A percentile compares a stretch with the other conserved stretches of the same genome.
phyloP scores from a whole-genome alignment of 2,888 invertebrate genomes.

The Chalcis sispes region DNA sequence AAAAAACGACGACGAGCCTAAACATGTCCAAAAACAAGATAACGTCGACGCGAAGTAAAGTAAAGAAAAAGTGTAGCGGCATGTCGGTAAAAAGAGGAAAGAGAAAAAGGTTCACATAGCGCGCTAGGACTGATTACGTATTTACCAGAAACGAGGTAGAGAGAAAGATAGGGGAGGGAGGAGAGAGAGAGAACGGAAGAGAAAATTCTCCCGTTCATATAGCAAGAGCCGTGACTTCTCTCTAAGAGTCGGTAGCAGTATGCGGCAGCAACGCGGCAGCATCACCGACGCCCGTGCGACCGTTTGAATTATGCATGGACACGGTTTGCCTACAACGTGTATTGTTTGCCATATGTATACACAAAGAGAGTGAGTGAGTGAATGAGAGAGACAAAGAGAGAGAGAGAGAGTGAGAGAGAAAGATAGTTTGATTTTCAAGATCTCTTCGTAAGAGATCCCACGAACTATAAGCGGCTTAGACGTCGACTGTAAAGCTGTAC shows the following conservation, averaged over 20 bases:
- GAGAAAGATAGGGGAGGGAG: not conserved
- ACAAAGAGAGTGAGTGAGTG: constrained; percentile 15
- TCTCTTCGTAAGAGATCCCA: constrained; percentile 51
- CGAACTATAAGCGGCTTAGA: constrained; percentile 9
- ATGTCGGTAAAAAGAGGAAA: not conserved
- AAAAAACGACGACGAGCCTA: not conserved
- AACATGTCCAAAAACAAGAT: too few species aligned
- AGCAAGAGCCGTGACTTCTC: constrained; percentile 59
- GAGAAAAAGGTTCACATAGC: constrained; percentile 56
- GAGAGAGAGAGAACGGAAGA: constrained; percentile 70
- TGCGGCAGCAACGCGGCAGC: constrained; percentile 64
- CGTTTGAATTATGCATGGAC: constrained; percentile 76
- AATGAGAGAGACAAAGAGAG: not conserved
- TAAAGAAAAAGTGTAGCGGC: constrained; percentile 7
- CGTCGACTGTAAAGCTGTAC: not conserved
- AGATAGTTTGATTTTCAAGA: constrained; percentile 55
- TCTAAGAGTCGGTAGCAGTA: not conserved
- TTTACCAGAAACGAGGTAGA: constrained; percentile 69
- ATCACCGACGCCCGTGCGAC: constrained; percentile 72
- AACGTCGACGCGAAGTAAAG: too few species aligned
- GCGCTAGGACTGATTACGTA: constrained; percentile 75
- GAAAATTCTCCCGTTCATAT: constrained; percentile 72
- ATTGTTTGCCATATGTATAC: constrained; percentile 72
- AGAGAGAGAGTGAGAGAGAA: constrained; percentile 29
- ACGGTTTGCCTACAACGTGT: constrained; percentile 74